These are phyloP conservation scores for Benthosema pterotum DNA, from an alignment of 2,797 vertebrate genomes.

Conservation along the genomic window DNA sequence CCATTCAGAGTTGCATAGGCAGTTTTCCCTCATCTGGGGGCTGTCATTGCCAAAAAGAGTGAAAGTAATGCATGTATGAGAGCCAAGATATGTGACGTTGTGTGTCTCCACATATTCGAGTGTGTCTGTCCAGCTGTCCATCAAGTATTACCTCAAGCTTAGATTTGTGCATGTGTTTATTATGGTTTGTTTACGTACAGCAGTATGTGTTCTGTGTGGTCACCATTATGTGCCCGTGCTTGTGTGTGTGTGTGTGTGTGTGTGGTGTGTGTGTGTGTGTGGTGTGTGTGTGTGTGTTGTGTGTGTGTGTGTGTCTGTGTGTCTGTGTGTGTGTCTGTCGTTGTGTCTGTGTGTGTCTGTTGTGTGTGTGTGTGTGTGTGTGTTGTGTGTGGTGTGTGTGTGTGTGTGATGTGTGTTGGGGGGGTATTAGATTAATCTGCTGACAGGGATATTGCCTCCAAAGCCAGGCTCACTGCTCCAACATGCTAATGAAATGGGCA, in stretches of 20 bases:
- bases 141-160: constrained; percentile 21
- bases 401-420: constrained; percentile 24
- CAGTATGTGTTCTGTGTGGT: constrained; percentile 9
- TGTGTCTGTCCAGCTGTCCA: constrained; percentile 1
- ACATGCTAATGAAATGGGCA: constrained; percentile 83
- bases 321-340: too few relatives aligned
- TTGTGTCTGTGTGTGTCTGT: constrained; percentile 9
- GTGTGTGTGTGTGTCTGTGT: constrained; percentile 25
- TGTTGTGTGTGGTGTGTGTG: not conserved
- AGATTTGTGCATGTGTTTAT: constrained; percentile 4
- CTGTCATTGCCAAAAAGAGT: constrained; percentile 60
- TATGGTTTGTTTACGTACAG: not conserved
- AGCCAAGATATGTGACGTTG: constrained; percentile 52
- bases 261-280: constrained; percentile 27
- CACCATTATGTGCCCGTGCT: constrained; percentile 3
- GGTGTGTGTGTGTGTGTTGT: constrained; percentile 25
- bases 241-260: constrained; percentile 18
- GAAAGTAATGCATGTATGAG: constrained; percentile 62
- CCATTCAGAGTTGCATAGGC: not conserved
- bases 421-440: constrained; percentile 83
- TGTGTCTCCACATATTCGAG: constrained; percentile 22
- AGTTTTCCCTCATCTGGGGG: constrained; percentile 49
- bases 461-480: constrained; percentile 78
- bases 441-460: constrained; percentile 79
- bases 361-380: constrained; percentile 25